Conservation (phyloP, 2,113 vertebrate genomes). For the Elephas maximus region DNA sequence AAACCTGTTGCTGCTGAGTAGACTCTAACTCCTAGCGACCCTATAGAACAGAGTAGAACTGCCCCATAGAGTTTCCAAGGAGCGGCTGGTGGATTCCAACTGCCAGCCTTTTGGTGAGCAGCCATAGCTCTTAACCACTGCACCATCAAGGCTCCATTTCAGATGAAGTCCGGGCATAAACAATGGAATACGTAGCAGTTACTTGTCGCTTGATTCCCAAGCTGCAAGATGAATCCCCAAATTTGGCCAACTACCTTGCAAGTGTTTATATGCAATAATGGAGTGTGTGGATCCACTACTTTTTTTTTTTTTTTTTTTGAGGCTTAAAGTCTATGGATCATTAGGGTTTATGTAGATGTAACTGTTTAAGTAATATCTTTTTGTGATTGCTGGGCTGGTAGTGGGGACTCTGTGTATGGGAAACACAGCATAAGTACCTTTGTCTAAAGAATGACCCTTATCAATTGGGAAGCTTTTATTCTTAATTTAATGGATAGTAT, state of each 20-base stretch:
- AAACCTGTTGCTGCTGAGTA: too few species aligned
- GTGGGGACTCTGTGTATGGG: not conserved
- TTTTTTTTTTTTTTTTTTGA: not conserved
- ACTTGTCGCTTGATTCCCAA: conserved; percentile 50
- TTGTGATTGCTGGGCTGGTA: not conserved
- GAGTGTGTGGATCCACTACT: not conserved
- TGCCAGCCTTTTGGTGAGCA: too few species aligned
- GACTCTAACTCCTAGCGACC: too few species aligned
- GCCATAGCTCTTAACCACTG: too few species aligned
- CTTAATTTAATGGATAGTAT: not conserved
- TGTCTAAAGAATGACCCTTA: not conserved
- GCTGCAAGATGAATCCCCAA: not conserved
- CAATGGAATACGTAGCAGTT: not conserved
- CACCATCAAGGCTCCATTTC: too few species aligned
- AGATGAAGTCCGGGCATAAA: not conserved
- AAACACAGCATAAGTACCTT: not conserved
- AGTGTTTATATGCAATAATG: not conserved
- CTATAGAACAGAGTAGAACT: too few species aligned
- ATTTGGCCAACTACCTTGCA: not conserved
- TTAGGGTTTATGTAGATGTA: not conserved
- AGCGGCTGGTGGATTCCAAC: too few species aligned
- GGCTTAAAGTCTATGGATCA: not conserved
- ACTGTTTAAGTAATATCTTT: not conserved
- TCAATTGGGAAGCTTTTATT: not conserved
- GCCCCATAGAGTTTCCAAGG: too few species aligned